These are phyloP conservation scores for Eurypyga helias DNA, from an alignment of 2,113 vertebrate genomes.

Conservation along the genomic window DNA sequence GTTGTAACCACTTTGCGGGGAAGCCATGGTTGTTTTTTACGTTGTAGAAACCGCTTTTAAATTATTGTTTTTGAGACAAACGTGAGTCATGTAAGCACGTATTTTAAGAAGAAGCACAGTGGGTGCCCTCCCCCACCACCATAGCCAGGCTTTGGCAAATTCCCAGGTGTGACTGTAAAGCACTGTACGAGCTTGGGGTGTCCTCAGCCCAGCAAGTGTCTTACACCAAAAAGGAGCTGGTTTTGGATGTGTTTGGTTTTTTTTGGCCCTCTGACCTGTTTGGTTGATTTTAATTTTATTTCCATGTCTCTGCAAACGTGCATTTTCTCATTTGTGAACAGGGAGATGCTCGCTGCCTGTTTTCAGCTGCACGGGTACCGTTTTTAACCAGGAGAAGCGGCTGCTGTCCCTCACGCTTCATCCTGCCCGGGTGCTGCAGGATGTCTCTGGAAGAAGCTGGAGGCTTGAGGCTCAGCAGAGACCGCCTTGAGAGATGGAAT, in stretches of 20 bases:
- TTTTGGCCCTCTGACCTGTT: neutral
- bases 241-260: neutral
- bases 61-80: neutral
- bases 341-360: neutral
- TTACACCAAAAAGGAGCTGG: neutral
- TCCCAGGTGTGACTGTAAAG: neutral
- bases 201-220: neutral
- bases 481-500: neutral
- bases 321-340: neutral
- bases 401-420: accelerated
- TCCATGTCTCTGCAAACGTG: accelerated
- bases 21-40: constrained; percentile 9
- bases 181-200: neutral
- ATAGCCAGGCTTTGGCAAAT: neutral
- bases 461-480: neutral
- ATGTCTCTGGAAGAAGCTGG: neutral
- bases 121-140: neutral
- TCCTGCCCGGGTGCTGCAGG: neutral
- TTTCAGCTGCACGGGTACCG: neutral
- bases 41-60: constrained; percentile 32
- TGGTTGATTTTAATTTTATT: neutral
- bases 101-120: constrained; percentile 24
- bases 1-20: neutral
- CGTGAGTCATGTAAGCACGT: neutral
- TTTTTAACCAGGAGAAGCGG: neutral